Evolutionary conservation across 2,113 vertebrate species (phyloP), one percentile per base, ranked within the genome.

Genomic region (Odocoileus virginianus): DNA sequence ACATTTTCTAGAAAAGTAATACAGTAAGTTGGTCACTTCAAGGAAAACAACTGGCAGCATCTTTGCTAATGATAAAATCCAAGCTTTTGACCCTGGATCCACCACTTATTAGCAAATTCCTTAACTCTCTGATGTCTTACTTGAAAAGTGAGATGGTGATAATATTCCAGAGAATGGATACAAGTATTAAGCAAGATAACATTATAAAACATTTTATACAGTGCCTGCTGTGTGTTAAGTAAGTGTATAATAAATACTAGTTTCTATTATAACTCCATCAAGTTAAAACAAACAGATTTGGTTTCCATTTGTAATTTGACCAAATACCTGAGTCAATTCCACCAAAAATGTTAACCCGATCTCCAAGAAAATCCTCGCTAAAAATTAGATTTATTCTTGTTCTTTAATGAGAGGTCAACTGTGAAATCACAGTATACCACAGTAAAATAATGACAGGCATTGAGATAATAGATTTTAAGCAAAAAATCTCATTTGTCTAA

Each of bases 1-100:
- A 57, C 27, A 93, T 87, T 95, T 92, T 93, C 45, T 85, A 81
- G 54, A 92, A 94, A 91, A 82, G 43, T 81, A 87, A 87, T 36
- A 61, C 89, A 97, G 71, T 28, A 43, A 74, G 25, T 21, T 14
- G 33, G 23, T 67, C 50, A 15, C 40, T 92, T 90, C 74, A 60
- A 96, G 55, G 54, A 79, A 89, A 96, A 60, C 7, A 82, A 50
- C 50, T 43, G 81, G 17, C 23, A 55, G n/a, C 40, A 55, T 54
- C 89, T 84, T 92, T 64, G 74, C 52, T 36, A 43, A 7, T 87
- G 47, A 64, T 23, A 52, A 91, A 95, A 71, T 9, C 16, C 61
- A 57, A 47, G 17, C 11, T 71, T 95, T 67, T 78, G 43, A 82
- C 21, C 36, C 33, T 10, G n/a, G 14, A 33, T 43, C 45, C 1